Base-by-base conservation (phyloP, 2,797 vertebrate species). In the Notolabrus celidotus region DNA sequence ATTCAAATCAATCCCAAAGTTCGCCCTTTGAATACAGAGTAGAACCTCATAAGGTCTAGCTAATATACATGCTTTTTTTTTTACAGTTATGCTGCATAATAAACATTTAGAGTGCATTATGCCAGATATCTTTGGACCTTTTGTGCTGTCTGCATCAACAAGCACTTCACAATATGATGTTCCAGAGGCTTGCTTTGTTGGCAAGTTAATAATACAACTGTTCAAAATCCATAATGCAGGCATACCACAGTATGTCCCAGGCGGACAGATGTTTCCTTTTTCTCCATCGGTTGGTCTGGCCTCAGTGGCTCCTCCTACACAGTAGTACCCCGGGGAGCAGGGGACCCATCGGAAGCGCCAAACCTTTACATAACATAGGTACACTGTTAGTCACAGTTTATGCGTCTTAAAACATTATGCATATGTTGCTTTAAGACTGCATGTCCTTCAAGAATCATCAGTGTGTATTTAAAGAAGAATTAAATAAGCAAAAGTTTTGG, bases 291-390 rank as follows among this genome's bases (percentile, higher is more conserved):
- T 90, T 70, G 96, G 97, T 71, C 89, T 93, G 22, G 95, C 89
- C 42, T 90, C 85, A 20, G 66, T 86, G 59, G 97, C 94, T 84
- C 93, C 92, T 71, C 91, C 92, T 1, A 33, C 77, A 77, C 97
- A 99, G 83, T 94, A 96, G 92, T 95, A 97, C 1, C 98, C 96
- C 64, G 95, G 74, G 42, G 91, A 79, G 66, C 97, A 99, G 7
- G n/a, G 95, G 93, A 8, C 96, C 96, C 39, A 88, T 93, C 11
- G 96, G 96, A 8, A 88, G 84, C 47, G 95, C 81, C 67, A 98
- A 89, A 68, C 96, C 97, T 99, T 88, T 64, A 56, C 54, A 66
- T 34, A 0, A 67, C 43, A 73, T 49, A 10, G 19, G 27, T 6
- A 2, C 3, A 17, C n/a, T 31, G 10, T 74, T 51, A 43, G 53